Evolutionary conservation across 2,113 vertebrate species (phyloP).

Genomic region (Heptranchias perlo): DNA sequence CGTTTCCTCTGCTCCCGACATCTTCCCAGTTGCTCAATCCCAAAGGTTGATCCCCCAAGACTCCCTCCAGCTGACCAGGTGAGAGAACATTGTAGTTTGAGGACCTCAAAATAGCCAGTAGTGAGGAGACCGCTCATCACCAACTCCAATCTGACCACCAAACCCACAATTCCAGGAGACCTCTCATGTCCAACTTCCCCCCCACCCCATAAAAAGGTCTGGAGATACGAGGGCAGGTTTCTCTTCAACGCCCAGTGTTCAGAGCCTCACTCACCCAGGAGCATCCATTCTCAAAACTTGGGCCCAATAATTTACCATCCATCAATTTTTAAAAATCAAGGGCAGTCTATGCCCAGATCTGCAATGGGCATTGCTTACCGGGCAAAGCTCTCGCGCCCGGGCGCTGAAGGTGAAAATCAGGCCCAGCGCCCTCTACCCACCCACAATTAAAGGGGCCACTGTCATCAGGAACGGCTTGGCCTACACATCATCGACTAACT

Average conservation of each 20-base stretch:
- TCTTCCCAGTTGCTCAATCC: background rate
- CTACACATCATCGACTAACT: no score
- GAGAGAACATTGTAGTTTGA: no score
- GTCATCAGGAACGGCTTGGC: background rate
- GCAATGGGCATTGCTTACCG: background rate
- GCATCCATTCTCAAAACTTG: background rate
- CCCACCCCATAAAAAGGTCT: background rate
- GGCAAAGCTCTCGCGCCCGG: no score
- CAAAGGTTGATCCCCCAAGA: background rate
- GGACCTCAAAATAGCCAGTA: background rate
- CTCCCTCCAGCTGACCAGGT: no score
- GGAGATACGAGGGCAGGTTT: background rate
- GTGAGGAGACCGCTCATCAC: background rate
- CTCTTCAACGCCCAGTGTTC: background rate
- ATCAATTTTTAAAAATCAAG: background rate
- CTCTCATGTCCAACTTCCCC: no score
- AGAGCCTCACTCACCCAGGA: background rate
- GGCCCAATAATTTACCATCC: no score
- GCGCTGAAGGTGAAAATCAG: background rate
- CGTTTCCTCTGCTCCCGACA: background rate
- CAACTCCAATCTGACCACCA: background rate
- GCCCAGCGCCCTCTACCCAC: no score
- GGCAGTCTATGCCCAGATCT: background rate
- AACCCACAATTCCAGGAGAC: no score
- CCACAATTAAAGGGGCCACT: no score